phyloP scores from a whole-genome alignment of 2,113 vertebrate genomes.

The Oryzias javanicus region DNA sequence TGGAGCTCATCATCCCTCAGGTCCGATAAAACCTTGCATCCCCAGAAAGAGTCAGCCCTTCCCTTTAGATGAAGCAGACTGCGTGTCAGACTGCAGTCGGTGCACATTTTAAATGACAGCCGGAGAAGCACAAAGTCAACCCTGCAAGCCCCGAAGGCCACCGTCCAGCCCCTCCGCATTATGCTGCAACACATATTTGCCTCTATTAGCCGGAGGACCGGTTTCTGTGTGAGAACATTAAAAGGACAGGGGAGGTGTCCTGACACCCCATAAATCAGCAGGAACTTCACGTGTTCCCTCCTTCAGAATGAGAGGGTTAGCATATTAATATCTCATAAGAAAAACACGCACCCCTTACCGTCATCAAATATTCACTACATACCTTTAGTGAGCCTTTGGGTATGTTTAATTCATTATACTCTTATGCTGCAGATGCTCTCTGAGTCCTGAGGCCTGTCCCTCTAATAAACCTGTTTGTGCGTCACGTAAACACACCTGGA shows the following conservation, averaged over 20 bases:
- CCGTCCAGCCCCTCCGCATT: slow-evolving; percentile 11
- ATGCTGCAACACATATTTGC: slow-evolving; percentile 12
- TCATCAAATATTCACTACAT: slow-evolving; percentile 74
- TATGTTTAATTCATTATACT: slow-evolving; percentile 72
- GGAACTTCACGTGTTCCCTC: slow-evolving; percentile 32
- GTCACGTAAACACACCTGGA: slow-evolving; percentile 65
- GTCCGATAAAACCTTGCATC: slow-evolving; percentile 35
- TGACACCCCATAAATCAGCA: slow-evolving; percentile 59
- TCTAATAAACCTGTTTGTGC: slow-evolving; percentile 58
- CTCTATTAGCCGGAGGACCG: slow-evolving; percentile 33
- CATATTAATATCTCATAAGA: slow-evolving; percentile 68
- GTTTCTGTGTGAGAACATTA: slow-evolving; percentile 21
- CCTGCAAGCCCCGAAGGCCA: slow-evolving; percentile 22
- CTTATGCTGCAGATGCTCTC: slow-evolving; percentile 51
- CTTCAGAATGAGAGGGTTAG: slow-evolving; percentile 44
- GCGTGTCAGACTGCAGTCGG: slow-evolving; percentile 32
- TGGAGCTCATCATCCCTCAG: slow-evolving; percentile 26
- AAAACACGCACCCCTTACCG: slow-evolving; percentile 58
- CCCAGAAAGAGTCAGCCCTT: slow-evolving; percentile 26
- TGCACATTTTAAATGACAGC: slow-evolving; percentile 24
- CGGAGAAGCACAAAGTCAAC: slow-evolving; percentile 30
- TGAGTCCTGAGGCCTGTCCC: slow-evolving; percentile 55
- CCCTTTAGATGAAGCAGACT: slow-evolving; percentile 19
- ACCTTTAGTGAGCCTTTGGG: slow-evolving; percentile 62
- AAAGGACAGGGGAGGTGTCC: slow-evolving; percentile 38